Evolutionary conservation across 1,140 invertebrate genomes (phyloP).

Genomic region (Heliconius melpomene): DNA sequence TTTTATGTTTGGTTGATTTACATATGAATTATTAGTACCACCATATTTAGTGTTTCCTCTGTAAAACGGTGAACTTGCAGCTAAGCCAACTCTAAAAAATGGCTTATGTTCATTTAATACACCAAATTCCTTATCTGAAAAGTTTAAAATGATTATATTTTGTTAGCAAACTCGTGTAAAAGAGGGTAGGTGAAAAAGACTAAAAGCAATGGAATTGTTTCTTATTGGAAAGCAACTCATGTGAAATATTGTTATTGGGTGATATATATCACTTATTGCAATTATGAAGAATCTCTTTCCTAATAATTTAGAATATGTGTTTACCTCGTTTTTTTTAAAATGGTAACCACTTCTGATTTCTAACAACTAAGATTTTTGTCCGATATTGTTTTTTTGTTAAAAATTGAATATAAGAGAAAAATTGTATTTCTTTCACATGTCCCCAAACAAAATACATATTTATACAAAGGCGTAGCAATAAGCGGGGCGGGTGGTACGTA

Average conservation of each 20-base stretch:
- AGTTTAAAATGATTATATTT: background rate
- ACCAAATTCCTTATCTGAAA: slow-evolving; percentile 2
- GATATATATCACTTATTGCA: too few relatives aligned
- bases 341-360: background rate
- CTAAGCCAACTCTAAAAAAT: slow-evolving; percentile 2
- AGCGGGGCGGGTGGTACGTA: too few relatives aligned
- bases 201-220: too few relatives aligned
- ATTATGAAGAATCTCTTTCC: too few relatives aligned
- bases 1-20: slow-evolving; percentile 72
- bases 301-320: too few relatives aligned
- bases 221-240: too few relatives aligned
- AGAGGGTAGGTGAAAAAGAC: too few relatives aligned
- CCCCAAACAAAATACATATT: background rate
- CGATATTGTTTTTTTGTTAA: background rate
- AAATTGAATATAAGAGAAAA: background rate
- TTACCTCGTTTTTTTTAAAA: too few relatives aligned
- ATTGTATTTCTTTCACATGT: background rate
- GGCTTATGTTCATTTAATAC: slow-evolving; percentile 11
- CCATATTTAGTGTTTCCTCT: slow-evolving; percentile 90
- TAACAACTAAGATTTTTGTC: background rate
- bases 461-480: too few relatives aligned
- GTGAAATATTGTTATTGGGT: too few relatives aligned
- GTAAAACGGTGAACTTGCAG: slow-evolving; percentile 87
- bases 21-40: slow-evolving; percentile 85
- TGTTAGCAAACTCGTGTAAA: too few relatives aligned